Evolutionary conservation across 2,888 invertebrate species (phyloP).

Genomic region (Odontocolon sp.): DNA sequence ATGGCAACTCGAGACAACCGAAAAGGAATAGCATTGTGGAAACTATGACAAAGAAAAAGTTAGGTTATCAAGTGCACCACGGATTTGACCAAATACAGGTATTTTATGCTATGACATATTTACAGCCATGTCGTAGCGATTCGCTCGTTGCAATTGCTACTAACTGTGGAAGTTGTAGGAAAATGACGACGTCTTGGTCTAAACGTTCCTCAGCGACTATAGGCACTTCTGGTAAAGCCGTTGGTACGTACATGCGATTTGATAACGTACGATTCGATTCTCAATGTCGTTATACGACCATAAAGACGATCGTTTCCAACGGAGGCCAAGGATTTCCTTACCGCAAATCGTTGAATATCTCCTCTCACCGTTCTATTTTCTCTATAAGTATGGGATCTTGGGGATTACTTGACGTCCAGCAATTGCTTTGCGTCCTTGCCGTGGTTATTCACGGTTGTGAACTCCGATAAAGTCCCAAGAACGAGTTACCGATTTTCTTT

Average conservation of each 20-base stretch:
- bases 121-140: conserved; percentile 1
- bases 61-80: conserved; percentile 11
- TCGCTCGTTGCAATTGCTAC: not conserved
- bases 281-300: conserved; percentile 46
- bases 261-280: conserved; percentile 40
- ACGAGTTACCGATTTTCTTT: conserved; percentile 49
- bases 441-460: conserved; percentile 50
- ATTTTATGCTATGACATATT: conserved; percentile 5
- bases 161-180: not conserved
- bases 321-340: conserved; percentile 41
- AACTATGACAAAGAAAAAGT: conserved; percentile 30
- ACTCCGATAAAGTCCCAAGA: conserved; percentile 47
- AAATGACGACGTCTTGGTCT: not conserved
- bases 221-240: conserved; percentile 8
- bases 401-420: conserved; percentile 49
- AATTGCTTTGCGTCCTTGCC: conserved; percentile 37
- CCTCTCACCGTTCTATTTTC: conserved; percentile 7
- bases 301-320: conserved; percentile 44
- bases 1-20: conserved; percentile 46
- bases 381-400: conserved; percentile 23
- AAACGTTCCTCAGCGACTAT: not conserved
- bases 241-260: conserved; percentile 22
- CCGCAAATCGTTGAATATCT: conserved; percentile 38
- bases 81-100: not conserved
- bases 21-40: conserved; percentile 19